phyloP scores from a whole-genome alignment of 2,888 invertebrate species.

The Maniola hyperantus region DNA sequence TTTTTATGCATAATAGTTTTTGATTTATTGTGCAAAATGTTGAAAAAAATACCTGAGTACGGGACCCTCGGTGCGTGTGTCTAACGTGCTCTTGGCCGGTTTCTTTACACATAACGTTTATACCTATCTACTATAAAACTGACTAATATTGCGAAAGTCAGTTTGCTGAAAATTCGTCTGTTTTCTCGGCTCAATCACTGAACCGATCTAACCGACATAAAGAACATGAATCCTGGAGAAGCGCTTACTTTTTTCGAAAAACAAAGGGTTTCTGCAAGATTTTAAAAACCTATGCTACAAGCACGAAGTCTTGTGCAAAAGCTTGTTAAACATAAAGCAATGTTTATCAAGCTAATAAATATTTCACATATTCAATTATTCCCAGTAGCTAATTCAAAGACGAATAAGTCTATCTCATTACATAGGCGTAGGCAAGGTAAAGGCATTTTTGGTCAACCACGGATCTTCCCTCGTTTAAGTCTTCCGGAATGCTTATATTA shows the following conservation, averaged over 20 bases:
- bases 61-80: no score
- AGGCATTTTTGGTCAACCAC: constrained; percentile 52
- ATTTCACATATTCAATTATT: constrained; percentile 10
- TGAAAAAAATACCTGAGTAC: no score
- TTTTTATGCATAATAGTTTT: no score
- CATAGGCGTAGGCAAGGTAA: constrained; percentile 56
- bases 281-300: neutral
- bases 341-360: neutral
- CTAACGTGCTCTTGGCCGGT: no score
- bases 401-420: constrained; percentile 47
- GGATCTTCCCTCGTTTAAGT: constrained; percentile 45
- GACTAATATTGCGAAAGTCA: no score
- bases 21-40: no score
- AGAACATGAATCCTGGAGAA: no score
- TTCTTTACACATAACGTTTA: no score
- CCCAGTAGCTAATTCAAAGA: constrained; percentile 30
- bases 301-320: neutral
- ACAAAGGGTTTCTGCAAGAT: neutral
- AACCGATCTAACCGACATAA: no score
- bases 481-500: constrained; percentile 40
- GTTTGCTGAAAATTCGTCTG: no score
- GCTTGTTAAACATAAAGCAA: neutral
- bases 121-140: no score
- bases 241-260: neutral
- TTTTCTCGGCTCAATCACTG: no score